Percentiles rank a stretch among this genome's conserved stretches.
Conservation (phyloP, 23 tunicate species). For the Trididemnum clinides region DNA sequence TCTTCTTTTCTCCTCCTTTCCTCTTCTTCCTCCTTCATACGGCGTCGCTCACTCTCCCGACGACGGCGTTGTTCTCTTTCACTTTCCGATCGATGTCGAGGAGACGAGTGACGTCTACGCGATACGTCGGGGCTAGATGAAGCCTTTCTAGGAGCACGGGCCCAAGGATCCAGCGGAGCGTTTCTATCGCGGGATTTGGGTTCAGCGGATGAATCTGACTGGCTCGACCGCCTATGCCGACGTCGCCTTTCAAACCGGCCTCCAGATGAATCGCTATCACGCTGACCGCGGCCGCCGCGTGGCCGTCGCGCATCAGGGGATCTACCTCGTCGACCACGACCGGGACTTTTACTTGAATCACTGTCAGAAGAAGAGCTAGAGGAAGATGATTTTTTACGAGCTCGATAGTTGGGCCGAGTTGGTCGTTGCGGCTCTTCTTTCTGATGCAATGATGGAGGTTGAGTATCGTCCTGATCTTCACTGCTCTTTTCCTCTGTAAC, state of each 20-base stretch:
- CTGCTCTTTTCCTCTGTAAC: background rate
- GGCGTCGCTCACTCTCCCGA: slow-evolving; percentile 1
- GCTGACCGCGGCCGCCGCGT: background rate
- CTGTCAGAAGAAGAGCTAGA: background rate
- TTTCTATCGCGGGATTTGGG: background rate
- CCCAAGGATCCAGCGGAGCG: slow-evolving; percentile 64
- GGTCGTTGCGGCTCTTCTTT: slow-evolving; percentile 8
- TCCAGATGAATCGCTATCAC: background rate
- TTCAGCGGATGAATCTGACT: slow-evolving; percentile 9
- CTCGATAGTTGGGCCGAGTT: slow-evolving; percentile 14
- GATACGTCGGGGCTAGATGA: slow-evolving; percentile 21
- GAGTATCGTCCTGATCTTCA: slow-evolving; percentile 2
- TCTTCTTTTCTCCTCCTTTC: slow-evolving; percentile 4
- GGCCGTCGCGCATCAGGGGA: background rate
- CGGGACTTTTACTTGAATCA: background rate
- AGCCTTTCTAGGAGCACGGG: slow-evolving; percentile 49
- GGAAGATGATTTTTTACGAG: slow-evolving; percentile 27
- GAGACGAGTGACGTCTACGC: background rate
- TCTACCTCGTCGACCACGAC: background rate
- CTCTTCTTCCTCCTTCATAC: background rate
- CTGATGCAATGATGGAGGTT: background rate
- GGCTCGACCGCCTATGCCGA: background rate
- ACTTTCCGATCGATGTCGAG: background rate
- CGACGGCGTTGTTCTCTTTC: slow-evolving; percentile 4
- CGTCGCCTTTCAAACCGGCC: background rate